Evolutionary conservation across 1,140 invertebrate genomes (phyloP).

Genomic region (Ips typographus): DNA sequence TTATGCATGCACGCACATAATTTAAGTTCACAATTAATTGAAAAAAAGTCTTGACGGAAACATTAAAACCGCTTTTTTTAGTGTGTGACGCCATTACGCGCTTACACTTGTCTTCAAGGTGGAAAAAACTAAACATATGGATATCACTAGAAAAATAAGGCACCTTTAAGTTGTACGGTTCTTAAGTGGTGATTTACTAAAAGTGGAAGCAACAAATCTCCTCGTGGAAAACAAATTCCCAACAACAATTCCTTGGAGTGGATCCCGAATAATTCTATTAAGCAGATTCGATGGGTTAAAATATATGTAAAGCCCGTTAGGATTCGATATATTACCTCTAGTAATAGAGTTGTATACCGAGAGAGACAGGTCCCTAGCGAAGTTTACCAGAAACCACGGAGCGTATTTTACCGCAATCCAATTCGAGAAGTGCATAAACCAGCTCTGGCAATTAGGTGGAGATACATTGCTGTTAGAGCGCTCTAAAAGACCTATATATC

Average conservation of each 20-base stretch:
- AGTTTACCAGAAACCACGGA: slow-evolving; percentile 51
- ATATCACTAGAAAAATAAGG: too few relatives aligned
- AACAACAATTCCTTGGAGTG: slow-evolving; percentile 43
- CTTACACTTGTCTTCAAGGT: too few relatives aligned
- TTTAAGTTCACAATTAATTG: slow-evolving; percentile 21
- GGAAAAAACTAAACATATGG: too few relatives aligned
- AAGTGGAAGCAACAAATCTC: not conserved
- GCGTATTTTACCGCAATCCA: slow-evolving; percentile 53
- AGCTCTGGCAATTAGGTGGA: slow-evolving; percentile 49
- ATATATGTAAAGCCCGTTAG: slow-evolving; percentile 45
- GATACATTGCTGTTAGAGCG: slow-evolving; percentile 46
- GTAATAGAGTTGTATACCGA: slow-evolving; percentile 46
- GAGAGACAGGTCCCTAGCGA: slow-evolving; percentile 48
- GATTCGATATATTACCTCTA: slow-evolving; percentile 50
- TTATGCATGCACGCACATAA: slow-evolving; percentile 32
- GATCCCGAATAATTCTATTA: slow-evolving; percentile 48
- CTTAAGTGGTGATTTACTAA: not conserved
- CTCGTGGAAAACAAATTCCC: not conserved
- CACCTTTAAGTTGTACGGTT: too few relatives aligned
- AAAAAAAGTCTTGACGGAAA: slow-evolving; percentile 31
- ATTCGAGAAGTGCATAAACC: slow-evolving; percentile 52
- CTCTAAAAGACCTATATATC: slow-evolving; percentile 43
- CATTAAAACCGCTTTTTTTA: slow-evolving; percentile 19
- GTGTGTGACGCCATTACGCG: slow-evolving; percentile 7
- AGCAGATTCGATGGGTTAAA: slow-evolving; percentile 46